phyloP scores from a whole-genome alignment of 92 coral and sea anemone genomes.

The Muricea muricata region DNA sequence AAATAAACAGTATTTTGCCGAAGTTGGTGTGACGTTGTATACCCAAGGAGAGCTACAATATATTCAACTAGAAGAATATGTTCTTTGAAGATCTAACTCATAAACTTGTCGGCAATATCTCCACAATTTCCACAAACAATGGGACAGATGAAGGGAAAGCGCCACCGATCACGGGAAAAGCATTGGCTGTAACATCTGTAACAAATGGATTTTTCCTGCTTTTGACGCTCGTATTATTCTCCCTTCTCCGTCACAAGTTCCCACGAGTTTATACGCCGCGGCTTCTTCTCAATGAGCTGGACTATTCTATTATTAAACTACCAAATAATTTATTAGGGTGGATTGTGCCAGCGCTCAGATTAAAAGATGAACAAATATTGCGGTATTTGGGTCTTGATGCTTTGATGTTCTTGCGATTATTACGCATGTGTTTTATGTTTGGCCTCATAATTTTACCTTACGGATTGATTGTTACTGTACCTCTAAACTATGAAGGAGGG shows the following conservation, averaged over 20 bases:
- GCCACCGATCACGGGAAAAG: background rate
- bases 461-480: conserved; percentile 81
- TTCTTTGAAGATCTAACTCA: conserved; percentile 21
- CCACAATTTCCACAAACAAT: background rate
- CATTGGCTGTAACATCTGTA: conserved; percentile 72
- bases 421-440: conserved; percentile 77
- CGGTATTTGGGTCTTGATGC: conserved; percentile 91
- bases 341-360: conserved; percentile 86
- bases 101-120: background rate
- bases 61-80: conserved; percentile 5
- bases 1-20: background rate
- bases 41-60: background rate
- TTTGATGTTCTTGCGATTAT: conserved; percentile 79
- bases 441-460: conserved; percentile 84
- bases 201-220: conserved; percentile 72
- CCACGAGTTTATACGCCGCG: conserved; percentile 89
- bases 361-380: conserved; percentile 84
- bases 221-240: conserved; percentile 71
- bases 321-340: conserved; percentile 87
- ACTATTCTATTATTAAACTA: conserved; percentile 76
- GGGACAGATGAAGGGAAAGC: background rate
- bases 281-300: conserved; percentile 74
- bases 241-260: conserved; percentile 75
- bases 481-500: conserved; percentile 82
- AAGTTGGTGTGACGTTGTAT: background rate